Base-by-base conservation (phyloP, 2,113 vertebrate species). In the Bubalus kerabau region DNA sequence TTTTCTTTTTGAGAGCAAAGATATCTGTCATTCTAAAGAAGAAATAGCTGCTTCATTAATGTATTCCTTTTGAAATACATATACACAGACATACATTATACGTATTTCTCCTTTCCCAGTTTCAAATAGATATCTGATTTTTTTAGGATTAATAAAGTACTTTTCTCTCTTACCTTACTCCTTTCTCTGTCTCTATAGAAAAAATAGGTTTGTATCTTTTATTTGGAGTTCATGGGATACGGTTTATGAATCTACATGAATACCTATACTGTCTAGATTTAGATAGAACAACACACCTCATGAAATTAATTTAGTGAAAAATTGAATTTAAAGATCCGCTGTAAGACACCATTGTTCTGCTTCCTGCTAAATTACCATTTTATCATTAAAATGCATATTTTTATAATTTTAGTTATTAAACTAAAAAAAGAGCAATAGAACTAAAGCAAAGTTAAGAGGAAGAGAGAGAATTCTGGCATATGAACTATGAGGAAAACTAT, bases 221-320 rank as follows among this genome's bases (percentile, higher is more conserved):
- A 96, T 94, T 97, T 96, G 57, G 24, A 84, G n/a, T 96, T 97
- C 96, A 94, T 95, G 74, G 71, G 30, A 93, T 93, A 92, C 84
- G 57, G 43, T 91, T 93, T 94, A 62, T 94, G 89, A 97, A 95
- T 97, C 23, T 91, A 96, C 96, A 97, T 93, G 81, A 97, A 96
- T 94, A 86, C 52, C 40, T 97, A 54, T 92, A 93, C 91, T 95
- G 97, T 92, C 56, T 94, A 89, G 50, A 93, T 93, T 96, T 94
- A 94, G 40, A 95, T 11, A 97, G 91, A 96, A 87, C n/a, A 95
- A 90, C 62, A 40, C 36, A 95, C 17, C 36, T 96, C 54, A 89
- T 71, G 11, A 96, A 97, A 87, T 97, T 97, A 94, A 98, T 94
- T 95, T 95, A 95, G 85, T 87, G 97, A 93, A 96, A 96, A 98